Conservation (phyloP, 2,113 vertebrate genomes). For the Baryphthengus martii region DNA sequence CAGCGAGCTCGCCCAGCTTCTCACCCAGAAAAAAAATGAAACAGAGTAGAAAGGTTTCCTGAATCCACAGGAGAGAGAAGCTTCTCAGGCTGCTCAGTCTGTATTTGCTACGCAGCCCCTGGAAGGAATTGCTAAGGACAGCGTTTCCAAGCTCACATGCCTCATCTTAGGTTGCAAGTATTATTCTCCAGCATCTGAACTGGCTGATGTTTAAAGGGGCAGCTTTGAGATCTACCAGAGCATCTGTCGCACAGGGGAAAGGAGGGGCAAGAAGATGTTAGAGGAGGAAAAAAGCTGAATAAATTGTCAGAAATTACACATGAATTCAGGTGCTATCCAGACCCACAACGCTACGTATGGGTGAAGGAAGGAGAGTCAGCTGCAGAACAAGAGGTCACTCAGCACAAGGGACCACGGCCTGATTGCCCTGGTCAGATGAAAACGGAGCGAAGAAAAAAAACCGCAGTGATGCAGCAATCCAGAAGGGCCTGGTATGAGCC, state of each 20-base stretch:
- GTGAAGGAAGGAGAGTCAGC: background rate
- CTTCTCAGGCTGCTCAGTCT: background rate
- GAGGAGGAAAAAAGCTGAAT: too few species aligned
- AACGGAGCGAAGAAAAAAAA: background rate
- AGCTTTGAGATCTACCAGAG: background rate
- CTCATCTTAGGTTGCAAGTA: background rate
- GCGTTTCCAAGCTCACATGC: background rate
- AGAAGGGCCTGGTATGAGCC: background rate
- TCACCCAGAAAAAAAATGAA: rapidly evolving
- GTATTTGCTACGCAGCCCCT: background rate
- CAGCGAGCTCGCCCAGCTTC: background rate
- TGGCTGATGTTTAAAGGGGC: background rate
- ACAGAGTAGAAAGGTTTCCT: background rate
- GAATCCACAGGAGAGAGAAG: background rate
- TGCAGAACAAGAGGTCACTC: background rate
- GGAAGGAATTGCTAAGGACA: background rate
- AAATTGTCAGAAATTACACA: rapidly evolving
- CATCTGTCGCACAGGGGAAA: background rate
- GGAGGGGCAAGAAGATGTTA: rapidly evolving
- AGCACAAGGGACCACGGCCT: background rate
- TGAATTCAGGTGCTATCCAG: background rate
- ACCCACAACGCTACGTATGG: rapidly evolving
- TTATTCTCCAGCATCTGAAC: background rate
- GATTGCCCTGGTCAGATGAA: rapidly evolving
- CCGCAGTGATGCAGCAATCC: rapidly evolving